Conservation (phyloP, 2,888 invertebrate species). For the Pedicia rivosa region DNA sequence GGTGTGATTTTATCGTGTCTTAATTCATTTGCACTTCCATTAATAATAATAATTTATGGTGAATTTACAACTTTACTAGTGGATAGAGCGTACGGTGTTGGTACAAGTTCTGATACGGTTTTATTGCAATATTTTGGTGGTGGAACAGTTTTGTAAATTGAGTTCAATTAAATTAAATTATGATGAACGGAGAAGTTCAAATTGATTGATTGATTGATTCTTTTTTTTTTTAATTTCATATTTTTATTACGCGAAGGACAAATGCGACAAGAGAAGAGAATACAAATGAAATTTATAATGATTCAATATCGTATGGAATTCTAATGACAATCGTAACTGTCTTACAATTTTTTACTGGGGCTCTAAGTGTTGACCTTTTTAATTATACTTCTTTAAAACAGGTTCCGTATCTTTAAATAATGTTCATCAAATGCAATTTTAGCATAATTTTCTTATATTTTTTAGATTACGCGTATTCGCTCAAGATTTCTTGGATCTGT, state of each 20-base stretch:
- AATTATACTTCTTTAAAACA: constrained; percentile 48
- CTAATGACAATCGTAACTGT: constrained; percentile 39
- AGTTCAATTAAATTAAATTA: background rate
- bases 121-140: constrained; percentile 45
- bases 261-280: constrained; percentile 40
- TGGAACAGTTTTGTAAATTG: constrained; percentile 37
- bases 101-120: constrained; percentile 40
- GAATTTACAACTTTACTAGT: constrained; percentile 54
- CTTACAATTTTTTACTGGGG: constrained; percentile 43
- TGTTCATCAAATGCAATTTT: too few relatives aligned
- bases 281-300: constrained; percentile 42
- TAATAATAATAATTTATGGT: constrained; percentile 54
- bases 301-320: constrained; percentile 49
- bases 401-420: too few relatives aligned
- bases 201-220: background rate
- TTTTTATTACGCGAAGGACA: constrained; percentile 21
- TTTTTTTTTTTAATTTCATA: background rate
- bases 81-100: constrained; percentile 40
- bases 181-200: background rate
- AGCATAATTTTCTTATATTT: too few relatives aligned
- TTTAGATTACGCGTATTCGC: constrained; percentile 35
- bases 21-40: constrained; percentile 47
- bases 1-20: constrained; percentile 42
- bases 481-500: constrained; percentile 43
- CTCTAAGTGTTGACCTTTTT: constrained; percentile 47